These are phyloP conservation scores for Sarcophaga bullata DNA, from an alignment of 1,140 invertebrate species.

Conservation along the genomic window DNA sequence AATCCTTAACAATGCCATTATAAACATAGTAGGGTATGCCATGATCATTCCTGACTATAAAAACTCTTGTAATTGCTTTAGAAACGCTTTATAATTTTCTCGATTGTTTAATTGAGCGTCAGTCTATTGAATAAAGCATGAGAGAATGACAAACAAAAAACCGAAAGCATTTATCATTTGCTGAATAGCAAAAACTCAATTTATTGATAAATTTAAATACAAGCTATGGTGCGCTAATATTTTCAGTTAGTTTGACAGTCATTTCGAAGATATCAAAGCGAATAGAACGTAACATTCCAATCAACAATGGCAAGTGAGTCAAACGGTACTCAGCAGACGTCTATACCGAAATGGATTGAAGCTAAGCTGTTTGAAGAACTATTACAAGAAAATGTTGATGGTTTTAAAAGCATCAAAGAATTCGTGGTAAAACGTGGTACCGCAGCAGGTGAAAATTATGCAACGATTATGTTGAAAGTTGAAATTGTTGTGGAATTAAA, in stretches of 20 bases:
- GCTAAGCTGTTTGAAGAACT: conserved; percentile 51
- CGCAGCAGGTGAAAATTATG: conserved; percentile 61
- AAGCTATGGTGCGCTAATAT: no score
- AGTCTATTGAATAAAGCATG: no score
- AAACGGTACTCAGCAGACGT: not conserved
- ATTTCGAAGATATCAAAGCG: not conserved
- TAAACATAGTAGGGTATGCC: no score
- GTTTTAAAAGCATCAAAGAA: conserved; percentile 48
- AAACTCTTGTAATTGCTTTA: no score
- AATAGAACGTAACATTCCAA: not conserved
- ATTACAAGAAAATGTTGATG: conserved; percentile 48
- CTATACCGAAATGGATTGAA: conserved; percentile 52
- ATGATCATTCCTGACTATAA: no score
- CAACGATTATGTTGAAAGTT: conserved; percentile 57
- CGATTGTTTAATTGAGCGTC: no score
- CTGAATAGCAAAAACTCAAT: no score
- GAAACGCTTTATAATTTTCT: no score
- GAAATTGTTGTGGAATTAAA: conserved; percentile 48
- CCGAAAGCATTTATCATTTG: no score
- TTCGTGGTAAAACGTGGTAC: conserved; percentile 53
- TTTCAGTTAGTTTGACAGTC: not conserved
- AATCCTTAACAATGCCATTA: no score
- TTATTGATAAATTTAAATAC: no score
- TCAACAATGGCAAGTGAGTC: not conserved
- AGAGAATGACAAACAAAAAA: no score